These are phyloP conservation scores for Eristalinus aeneus DNA, from an alignment of 2,888 invertebrate species.

Conservation along the genomic window DNA sequence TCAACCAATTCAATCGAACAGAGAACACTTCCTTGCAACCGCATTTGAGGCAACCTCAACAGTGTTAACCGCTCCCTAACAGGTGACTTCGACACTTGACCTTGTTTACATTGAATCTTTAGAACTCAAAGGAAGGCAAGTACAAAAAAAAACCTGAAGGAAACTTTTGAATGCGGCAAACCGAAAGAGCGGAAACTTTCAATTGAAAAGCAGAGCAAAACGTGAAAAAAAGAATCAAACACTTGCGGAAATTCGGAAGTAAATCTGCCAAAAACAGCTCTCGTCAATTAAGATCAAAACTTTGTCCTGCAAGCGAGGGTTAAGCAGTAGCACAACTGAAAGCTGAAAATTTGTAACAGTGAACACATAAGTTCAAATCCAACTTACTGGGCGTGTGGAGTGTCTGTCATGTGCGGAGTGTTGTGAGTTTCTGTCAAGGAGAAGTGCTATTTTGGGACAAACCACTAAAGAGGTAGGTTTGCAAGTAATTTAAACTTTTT, in stretches of 20 bases:
- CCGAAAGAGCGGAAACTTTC: slow-evolving; percentile 55
- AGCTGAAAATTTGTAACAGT: slow-evolving; percentile 33
- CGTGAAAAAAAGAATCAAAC: neutral
- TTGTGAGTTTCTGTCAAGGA: neutral
- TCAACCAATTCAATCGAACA: slow-evolving; percentile 7
- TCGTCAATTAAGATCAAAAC: slow-evolving; percentile 66
- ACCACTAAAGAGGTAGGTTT: neutral
- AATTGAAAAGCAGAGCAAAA: slow-evolving; percentile 23
- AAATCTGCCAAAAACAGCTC: slow-evolving; percentile 59
- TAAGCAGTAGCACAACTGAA: slow-evolving; percentile 39
- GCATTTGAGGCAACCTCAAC: slow-evolving; percentile 17
- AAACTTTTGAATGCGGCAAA: slow-evolving; percentile 38
- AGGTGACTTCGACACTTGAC: slow-evolving; percentile 25
- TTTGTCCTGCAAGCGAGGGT: slow-evolving; percentile 32
- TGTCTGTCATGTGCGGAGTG: slow-evolving; percentile 36
- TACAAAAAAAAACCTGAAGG: neutral
- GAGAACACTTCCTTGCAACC: neutral
- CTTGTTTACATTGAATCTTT: slow-evolving; percentile 24
- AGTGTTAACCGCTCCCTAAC: slow-evolving; percentile 9
- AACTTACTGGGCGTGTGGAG: slow-evolving; percentile 39
- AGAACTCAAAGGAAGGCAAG: neutral
- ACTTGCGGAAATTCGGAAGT: slow-evolving; percentile 27
- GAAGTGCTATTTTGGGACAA: neutral
- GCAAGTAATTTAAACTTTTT: no score
- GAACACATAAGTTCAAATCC: slow-evolving; percentile 18